Percentiles rank a stretch among this genome's conserved stretches.
Evolutionary conservation across 2,113 vertebrate genomes (phyloP).

Genomic region (Odocoileus virginianus): DNA sequence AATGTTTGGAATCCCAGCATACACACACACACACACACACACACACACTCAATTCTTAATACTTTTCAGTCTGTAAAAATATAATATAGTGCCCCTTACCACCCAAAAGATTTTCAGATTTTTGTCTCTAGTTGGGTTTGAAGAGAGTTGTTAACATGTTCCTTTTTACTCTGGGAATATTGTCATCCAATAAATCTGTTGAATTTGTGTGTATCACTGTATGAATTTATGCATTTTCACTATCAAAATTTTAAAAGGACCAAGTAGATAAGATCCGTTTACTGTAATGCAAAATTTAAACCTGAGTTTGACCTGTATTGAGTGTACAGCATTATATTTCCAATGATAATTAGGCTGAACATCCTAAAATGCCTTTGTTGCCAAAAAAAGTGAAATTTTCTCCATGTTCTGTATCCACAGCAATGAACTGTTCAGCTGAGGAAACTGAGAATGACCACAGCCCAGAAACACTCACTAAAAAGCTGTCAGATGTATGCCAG

Average conservation of each 20-base stretch:
- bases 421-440: conserved; percentile 86
- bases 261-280: not conserved
- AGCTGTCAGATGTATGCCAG: conserved; percentile 87
- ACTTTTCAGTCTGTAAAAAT: conserved; percentile 14
- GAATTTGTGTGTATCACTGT: not conserved
- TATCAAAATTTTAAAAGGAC: conserved; percentile 5
- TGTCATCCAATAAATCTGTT: not conserved
- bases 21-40: not conserved
- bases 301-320: not conserved
- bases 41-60: not conserved
- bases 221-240: not conserved
- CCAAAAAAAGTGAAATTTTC: conserved; percentile 42
- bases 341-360: not conserved
- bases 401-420: conserved; percentile 75
- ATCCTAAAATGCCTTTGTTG: not conserved
- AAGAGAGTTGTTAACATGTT: not conserved
- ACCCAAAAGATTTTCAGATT: not conserved
- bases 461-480: conserved; percentile 85
- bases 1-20: not conserved
- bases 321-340: not conserved
- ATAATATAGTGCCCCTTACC: not conserved
- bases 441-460: conserved; percentile 84
- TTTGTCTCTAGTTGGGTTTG: not conserved
- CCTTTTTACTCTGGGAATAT: not conserved
- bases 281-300: conserved; percentile 6